Conservation (phyloP, 92 coral and sea anemone species). For the Epizoanthus stellaris region DNA sequence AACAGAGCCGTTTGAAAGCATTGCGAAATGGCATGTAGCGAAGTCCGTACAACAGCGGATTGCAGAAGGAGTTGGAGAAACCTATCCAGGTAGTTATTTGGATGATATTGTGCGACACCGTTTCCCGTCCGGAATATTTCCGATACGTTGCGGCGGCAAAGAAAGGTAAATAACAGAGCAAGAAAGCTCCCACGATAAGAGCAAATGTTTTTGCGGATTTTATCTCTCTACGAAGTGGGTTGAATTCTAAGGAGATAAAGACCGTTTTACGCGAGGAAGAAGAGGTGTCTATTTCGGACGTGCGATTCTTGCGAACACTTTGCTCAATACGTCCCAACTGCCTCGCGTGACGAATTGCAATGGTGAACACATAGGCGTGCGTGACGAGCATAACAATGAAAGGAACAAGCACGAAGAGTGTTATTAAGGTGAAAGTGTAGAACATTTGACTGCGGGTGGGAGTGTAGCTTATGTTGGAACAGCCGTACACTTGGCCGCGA, state of each 20-base stretch:
- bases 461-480: slow-evolving; percentile 47
- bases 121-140: slow-evolving; percentile 63
- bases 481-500: slow-evolving; percentile 86
- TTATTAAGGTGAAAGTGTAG: slow-evolving; percentile 67
- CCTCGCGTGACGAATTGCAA: slow-evolving; percentile 81
- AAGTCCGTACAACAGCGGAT: slow-evolving; percentile 85
- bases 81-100: slow-evolving; percentile 82
- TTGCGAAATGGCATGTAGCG: slow-evolving; percentile 81
- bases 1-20: slow-evolving; percentile 77
- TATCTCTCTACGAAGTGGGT: slow-evolving; percentile 71
- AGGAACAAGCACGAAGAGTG: slow-evolving; percentile 72
- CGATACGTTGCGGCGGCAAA: slow-evolving; percentile 83
- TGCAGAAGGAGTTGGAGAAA: slow-evolving; percentile 85
- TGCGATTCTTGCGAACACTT: slow-evolving; percentile 43
- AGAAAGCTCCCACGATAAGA: slow-evolving; percentile 77
- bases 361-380: slow-evolving; percentile 77
- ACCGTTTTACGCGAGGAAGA: background rate
- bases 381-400: slow-evolving; percentile 72
- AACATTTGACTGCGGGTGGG: slow-evolving; percentile 39
- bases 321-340: slow-evolving; percentile 64
- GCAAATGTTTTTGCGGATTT: slow-evolving; percentile 87
- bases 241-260: slow-evolving; percentile 15
- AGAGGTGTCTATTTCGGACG: background rate
- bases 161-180: slow-evolving; percentile 88
- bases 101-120: slow-evolving; percentile 57